A percentile compares a stretch with the other conserved stretches of the same genome.
Evolutionary conservation across 2,797 vertebrate genomes (phyloP).

Genomic region (Poecilia velifera): DNA sequence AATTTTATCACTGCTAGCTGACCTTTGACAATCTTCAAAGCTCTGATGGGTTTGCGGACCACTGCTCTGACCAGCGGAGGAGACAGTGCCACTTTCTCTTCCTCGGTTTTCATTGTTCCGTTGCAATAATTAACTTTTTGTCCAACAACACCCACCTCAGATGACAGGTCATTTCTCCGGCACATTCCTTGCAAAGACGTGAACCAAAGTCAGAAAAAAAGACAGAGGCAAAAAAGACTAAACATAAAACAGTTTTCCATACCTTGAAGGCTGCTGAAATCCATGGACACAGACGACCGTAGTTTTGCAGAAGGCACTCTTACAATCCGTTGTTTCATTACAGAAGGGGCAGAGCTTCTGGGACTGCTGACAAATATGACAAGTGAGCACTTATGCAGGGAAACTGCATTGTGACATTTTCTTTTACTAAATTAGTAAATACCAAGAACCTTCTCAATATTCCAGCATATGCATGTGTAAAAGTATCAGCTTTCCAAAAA

Average conservation of each 20-base stretch:
- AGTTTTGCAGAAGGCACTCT: constrained; percentile 78
- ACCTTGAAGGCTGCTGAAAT: constrained; percentile 82
- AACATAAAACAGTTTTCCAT: constrained; percentile 20
- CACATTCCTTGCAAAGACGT: constrained; percentile 57
- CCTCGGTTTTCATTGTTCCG: constrained; percentile 74
- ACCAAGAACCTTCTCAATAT: background rate
- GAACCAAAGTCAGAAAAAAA: background rate
- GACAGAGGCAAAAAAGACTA: background rate
- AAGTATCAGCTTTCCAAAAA: background rate
- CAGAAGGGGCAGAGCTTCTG: constrained; percentile 60
- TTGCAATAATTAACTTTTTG: constrained; percentile 81
- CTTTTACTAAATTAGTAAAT: background rate
- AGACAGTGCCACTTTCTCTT: constrained; percentile 70
- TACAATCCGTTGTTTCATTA: constrained; percentile 61
- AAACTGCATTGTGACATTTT: constrained; percentile 10
- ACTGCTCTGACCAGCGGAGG: constrained; percentile 65
- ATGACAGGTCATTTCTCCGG: constrained; percentile 64
- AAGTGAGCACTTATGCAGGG: constrained; percentile 32
- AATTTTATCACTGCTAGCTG: constrained; percentile 37
- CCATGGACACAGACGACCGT: constrained; percentile 69
- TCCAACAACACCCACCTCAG: constrained; percentile 83
- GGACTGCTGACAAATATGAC: constrained; percentile 63
- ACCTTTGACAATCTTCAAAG: constrained; percentile 84
- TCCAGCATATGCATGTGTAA: background rate
- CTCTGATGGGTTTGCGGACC: constrained; percentile 76